Base-by-base conservation (phyloP, 2,113 vertebrate genomes). In the Triplophysa dalaica region DNA sequence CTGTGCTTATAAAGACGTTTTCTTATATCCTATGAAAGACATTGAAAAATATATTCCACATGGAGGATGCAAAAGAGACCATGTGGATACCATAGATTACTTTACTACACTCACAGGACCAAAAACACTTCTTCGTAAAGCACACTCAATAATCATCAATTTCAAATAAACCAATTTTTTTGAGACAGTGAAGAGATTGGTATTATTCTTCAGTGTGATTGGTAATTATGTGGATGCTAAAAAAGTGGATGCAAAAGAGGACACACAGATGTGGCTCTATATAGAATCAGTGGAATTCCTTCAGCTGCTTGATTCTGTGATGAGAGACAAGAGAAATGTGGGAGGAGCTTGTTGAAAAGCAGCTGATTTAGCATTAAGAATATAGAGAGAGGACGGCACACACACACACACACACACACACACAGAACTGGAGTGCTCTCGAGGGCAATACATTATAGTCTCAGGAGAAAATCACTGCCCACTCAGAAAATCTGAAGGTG, bases 101-200 rank as follows among this genome's bases (percentile, higher is more conserved):
- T 19, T 19, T 5, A 3, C 17, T 45, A 50, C 3, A 26, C 14
- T 77, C 80, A 79, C 81, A 85, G 81, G 56, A 72, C 88, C 86
- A 87, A 83, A 85, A 68, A 90, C 82, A 87, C 84, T 84, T 86
- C 85, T 87, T 88, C 82, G 86, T 85, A 89, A 87, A 89, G 87
- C 77, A 79, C n/a, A 14, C 66, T 24, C 19, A 14, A 86, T 89
- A 87, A 90, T 90, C 86, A 87, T 87, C 83, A 38, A 38, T 38
- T 38, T 38, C 33, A 38, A 38, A 38, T 38, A 38, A 8, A 38
- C 88, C 87, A 88, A 90, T 91, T 92, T 92, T 92, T 89, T 83
- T 21, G 33, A 90, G 87, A 90, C 89, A 91, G 90, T 92, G 84
- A 87, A 79, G 84, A 87, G 90, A 88, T 87, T 81, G 85, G 86